Base-by-base conservation (phyloP, 2,797 vertebrate species). In the Buceros bicornis region DNA sequence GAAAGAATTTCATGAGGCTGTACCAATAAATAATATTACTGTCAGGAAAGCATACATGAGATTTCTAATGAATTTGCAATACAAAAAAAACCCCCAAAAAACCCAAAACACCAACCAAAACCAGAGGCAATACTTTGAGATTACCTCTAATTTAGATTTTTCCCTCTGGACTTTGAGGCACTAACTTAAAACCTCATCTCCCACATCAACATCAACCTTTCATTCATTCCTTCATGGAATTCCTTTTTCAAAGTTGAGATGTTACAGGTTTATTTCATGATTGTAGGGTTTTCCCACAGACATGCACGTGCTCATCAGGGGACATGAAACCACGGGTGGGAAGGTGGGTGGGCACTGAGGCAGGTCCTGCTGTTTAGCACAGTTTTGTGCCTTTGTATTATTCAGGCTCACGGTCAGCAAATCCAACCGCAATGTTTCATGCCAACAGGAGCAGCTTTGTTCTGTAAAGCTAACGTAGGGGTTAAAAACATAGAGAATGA, bases 111-210 rank as follows among this genome's bases (percentile, higher is more conserved):
- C 47, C 20, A 21, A 20, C 37, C 15, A 48, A 45, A n/a, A 26
- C 6, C 25, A 89, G 43, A 73, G 25, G 47, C 40, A 66, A 56
- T 40, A 33, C 22, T 81, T 54, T 20, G 33, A 94, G 64, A 78
- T 26, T 21, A 66, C 11, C 11, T 45, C 33, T 47, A n/a, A 83
- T 89, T 90, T 79, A 76, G 70, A 7, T 61, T 35, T 69, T 89
- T 57, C 51, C 61, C 29, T 90, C 64, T 60, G 42, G 58, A 77
- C 64, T 82, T 22, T 31, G 19, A 76, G 50, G 31, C 33, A 84
- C 33, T 35, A 74, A 85, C 60, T 71, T 50, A 40, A 92, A 95
- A 80, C 54, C 48, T 90, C 70, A 77, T 77, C 48, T 93, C 80
- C n/a, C 67, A 73, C 70, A 84, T 73, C 35, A 84, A 48, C 22